Evolutionary conservation across 2,113 vertebrate genomes (phyloP), one percentile per base, ranked within the genome.

Genomic region (Melanerpes aurifrons): DNA sequence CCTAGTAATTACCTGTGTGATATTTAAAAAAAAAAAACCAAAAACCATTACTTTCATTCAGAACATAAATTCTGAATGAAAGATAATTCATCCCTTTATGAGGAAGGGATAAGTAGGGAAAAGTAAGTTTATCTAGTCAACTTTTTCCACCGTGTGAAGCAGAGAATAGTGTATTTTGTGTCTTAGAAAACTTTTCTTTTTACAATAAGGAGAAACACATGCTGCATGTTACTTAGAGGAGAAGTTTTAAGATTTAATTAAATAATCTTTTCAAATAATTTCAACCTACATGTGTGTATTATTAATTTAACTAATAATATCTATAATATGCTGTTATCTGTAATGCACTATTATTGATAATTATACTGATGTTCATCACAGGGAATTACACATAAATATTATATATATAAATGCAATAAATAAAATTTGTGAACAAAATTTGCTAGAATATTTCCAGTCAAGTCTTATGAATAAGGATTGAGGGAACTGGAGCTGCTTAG

Each of bases 21-120:
- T 54, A 75, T 45, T 82, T 84, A 92, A 58, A 73, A 86, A 92
- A 92, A 35, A 35, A 35, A 35, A 35, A 35, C 35, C 4, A 40
- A 94, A 54, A 71, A n/a, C n/a, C 18, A 78, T 75, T 83, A 32
- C 54, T 88, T 88, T 88, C 26, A 45, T 66, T 26, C 3, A 78
- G 15, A 83, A 66, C 68, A 78, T 66, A 22, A 78, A 28, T 88
- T 91, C 70, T 77, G 7, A 80, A 32, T 82, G 31, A 47, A 82
- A 37, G 12, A 63, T 68, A 86, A 87, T 74, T 91, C 22, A 86
- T 69, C 2, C 2, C 1, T 78, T 93, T 84, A 54, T 68, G 54
- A 92, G 16, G 2, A 81, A 86, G 6, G 13, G 37, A 57, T 50
- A 50, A 50, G 48, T 22, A 50, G 48, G 20, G 31, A 86, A 88